Evolutionary conservation across 1,140 invertebrate genomes (phyloP).

Genomic region (Ceratitis capitata): DNA sequence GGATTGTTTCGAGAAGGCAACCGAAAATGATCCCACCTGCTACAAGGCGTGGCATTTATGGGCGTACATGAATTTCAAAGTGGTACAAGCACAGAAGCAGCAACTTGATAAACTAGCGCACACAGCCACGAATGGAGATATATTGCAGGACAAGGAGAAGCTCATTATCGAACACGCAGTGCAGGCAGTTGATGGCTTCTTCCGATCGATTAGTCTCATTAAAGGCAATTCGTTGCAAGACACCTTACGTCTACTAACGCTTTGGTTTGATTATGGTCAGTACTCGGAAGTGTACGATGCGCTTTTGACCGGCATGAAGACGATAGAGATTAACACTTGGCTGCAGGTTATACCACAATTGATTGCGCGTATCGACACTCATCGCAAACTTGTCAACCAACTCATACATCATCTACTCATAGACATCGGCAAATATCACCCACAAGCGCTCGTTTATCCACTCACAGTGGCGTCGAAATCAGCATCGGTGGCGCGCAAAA

Average conservation of each 20-base stretch:
- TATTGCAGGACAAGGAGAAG: constrained; percentile 59
- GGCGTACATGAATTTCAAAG: constrained; percentile 98
- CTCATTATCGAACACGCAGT: constrained; percentile 84
- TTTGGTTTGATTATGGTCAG: constrained; percentile 97
- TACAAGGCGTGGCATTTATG: constrained; percentile 98
- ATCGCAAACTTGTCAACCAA: constrained; percentile 84
- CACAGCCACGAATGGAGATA: constrained; percentile 51
- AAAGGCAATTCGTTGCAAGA: constrained; percentile 97
- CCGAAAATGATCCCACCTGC: constrained; percentile 86
- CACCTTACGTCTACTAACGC: constrained; percentile 88
- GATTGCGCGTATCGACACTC: constrained; percentile 97
- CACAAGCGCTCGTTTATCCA: constrained; percentile 95
- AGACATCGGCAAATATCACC: constrained; percentile 92
- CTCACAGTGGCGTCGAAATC: constrained; percentile 98
- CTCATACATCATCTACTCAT: constrained; percentile 93
- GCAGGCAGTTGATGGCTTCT: constrained; percentile 94
- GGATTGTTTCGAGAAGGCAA: constrained; percentile 87
- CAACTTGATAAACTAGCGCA: constrained; percentile 48
- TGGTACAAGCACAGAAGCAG: constrained; percentile 81
- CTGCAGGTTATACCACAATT: constrained; percentile 99
- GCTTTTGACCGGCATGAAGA: constrained; percentile 88
- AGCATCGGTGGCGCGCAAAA: constrained; percentile 82
- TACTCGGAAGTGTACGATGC: constrained; percentile 93
- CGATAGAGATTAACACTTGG: constrained; percentile 98
- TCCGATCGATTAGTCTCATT: constrained; percentile 92